Conservation (phyloP, 1,140 invertebrate species). For the Xylocopa sonorina region DNA sequence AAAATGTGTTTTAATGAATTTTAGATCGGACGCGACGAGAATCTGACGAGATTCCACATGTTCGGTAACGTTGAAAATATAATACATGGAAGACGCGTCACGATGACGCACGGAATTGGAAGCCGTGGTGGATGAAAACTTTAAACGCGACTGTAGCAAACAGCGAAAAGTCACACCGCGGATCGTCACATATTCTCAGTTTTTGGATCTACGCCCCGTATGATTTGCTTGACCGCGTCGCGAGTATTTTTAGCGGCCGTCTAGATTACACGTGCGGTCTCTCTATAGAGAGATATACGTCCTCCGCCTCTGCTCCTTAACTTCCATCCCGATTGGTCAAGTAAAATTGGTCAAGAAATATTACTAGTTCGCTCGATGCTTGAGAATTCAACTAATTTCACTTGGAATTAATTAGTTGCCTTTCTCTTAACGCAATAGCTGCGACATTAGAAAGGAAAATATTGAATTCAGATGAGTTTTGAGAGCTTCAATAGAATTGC, state of each 20-base stretch:
- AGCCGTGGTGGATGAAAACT: background rate
- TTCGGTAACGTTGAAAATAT: too few relatives aligned
- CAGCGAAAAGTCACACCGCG: slow-evolving; percentile 1
- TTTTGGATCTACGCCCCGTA: slow-evolving; percentile 77
- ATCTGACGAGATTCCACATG: too few relatives aligned
- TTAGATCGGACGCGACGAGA: too few relatives aligned
- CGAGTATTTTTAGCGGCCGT: slow-evolving; percentile 78
- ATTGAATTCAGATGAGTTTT: too few relatives aligned
- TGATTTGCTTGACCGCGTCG: slow-evolving; percentile 75
- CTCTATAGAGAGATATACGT: slow-evolving; percentile 30
- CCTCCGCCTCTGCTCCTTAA: background rate
- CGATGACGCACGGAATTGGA: slow-evolving; percentile 42
- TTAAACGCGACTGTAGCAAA: slow-evolving; percentile 1
- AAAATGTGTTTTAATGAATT: too few relatives aligned
- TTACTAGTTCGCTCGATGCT: too few relatives aligned
- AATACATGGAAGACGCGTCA: too few relatives aligned
- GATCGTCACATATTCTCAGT: slow-evolving; percentile 64
- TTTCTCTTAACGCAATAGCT: too few relatives aligned
- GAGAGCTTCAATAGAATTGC: too few relatives aligned
- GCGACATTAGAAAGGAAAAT: too few relatives aligned
- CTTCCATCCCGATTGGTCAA: background rate
- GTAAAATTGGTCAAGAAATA: slow-evolving; percentile 1
- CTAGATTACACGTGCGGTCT: slow-evolving; percentile 70
- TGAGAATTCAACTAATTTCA: too few relatives aligned
- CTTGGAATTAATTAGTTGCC: too few relatives aligned